A percentile compares a stretch with the other conserved stretches of the same genome.
Evolutionary conservation across 30 jellyfish, hydroid and myxozoan species (phyloP).

Genomic region (Sanderia malayensis): DNA sequence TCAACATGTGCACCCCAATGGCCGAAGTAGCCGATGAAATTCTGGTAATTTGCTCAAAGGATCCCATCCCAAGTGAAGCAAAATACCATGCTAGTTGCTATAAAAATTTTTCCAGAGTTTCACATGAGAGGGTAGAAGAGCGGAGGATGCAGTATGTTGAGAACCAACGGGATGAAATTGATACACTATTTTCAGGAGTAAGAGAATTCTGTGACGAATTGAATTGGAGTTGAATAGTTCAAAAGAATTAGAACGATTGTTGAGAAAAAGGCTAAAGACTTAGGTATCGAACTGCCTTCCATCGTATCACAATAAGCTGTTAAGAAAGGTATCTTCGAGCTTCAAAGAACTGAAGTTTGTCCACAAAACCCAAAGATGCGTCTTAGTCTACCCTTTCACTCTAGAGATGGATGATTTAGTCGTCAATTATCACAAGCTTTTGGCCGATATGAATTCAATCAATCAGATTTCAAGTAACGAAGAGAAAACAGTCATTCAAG

Average conservation of each 20-base stretch:
- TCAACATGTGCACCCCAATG: constrained; percentile 18
- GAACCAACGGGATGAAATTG: background rate
- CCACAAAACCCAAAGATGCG: background rate
- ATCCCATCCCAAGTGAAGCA: constrained; percentile 31
- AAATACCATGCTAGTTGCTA: constrained; percentile 33
- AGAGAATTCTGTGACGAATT: constrained; percentile 17
- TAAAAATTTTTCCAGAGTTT: constrained; percentile 1
- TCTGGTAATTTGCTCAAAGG: constrained; percentile 24
- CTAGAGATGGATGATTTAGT: constrained; percentile 4
- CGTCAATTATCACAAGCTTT: background rate
- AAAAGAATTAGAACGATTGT: constrained; percentile 15
- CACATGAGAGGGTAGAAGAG: constrained; percentile 5
- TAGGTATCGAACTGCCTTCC: constrained; percentile 11
- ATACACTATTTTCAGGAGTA: constrained; percentile 6
- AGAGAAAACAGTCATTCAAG: constrained; percentile 8
- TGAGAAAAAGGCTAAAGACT: constrained; percentile 7
- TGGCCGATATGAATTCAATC: background rate
- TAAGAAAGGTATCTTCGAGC: constrained; percentile 10
- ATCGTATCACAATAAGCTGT: constrained; percentile 13
- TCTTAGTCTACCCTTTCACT: constrained; percentile 23
- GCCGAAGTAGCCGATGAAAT: constrained; percentile 33
- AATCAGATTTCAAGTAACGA: background rate
- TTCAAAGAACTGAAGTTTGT: constrained; percentile 7
- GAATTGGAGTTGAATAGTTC: constrained; percentile 4
- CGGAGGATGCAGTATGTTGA: constrained; percentile 4